Base-by-base conservation (phyloP, 2,797 vertebrate genomes). In the Hirundo rustica region DNA sequence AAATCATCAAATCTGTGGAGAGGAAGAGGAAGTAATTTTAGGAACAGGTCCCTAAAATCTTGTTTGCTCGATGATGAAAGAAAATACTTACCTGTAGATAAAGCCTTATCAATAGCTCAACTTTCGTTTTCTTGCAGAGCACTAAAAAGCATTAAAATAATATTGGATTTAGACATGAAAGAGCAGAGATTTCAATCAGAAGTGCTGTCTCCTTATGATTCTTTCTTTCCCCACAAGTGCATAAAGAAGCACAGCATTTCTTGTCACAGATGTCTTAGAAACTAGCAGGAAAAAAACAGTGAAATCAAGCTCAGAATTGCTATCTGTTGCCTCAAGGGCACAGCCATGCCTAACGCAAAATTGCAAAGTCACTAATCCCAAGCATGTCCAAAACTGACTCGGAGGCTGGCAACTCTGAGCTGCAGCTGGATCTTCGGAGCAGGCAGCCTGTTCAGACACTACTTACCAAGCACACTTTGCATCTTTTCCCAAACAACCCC, bases 51-150 rank as follows among this genome's bases (percentile, higher is more conserved):
- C 60, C 42, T 88, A 22, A 79, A 87, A 80, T 18, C 25, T 85
- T 45, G 4, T 83, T 88, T 84, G 81, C 51, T 55, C 75, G 38
- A 25, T 6, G 8, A 42, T 29, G 38, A 82, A 93, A 81, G 8
- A 32, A 62, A 86, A 73, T 44, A 50, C 76, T 96, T 91, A 85
- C 32, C 38, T 84, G 32, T 50, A 95, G 84, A 92, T 85, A 92
- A 96, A 95, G 80, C 58, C 57, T 93, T 94, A 94, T 92, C 89
- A 81, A 92, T 90, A 71, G 64, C 32, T 74, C 54, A 93, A 57
- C 42, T 70, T 91, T 48, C 6, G 17, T 82, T 79, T 92, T 67
- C 75, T 80, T 77, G 30, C 14, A 66, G 50, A 92, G 65, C 44
- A 67, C 30, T 48, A 91, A 76, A 74, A 85, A 32, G 5, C 16